A percentile compares a stretch with the other conserved stretches of the same genome.
These are phyloP conservation scores for Baccha elongata DNA, from an alignment of 2,888 invertebrate species.

Conservation along the genomic window DNA sequence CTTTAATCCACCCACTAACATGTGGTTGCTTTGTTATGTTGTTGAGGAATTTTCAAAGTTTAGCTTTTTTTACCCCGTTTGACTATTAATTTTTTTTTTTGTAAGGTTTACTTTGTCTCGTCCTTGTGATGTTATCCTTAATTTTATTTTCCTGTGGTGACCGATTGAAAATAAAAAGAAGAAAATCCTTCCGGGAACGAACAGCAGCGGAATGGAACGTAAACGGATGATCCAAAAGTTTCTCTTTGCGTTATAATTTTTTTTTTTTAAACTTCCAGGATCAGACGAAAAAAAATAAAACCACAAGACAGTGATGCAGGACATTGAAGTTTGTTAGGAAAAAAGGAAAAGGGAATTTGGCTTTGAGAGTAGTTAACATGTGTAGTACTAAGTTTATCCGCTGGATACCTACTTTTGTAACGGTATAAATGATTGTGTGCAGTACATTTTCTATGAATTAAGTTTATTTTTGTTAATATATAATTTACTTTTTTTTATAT, in stretches of 20 bases:
- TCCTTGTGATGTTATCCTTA: slow-evolving; percentile 38
- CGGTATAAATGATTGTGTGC: no score
- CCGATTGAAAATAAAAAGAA: slow-evolving; percentile 18
- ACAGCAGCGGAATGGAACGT: neutral
- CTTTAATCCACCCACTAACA: slow-evolving; percentile 61
- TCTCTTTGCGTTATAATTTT: neutral
- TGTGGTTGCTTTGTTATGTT: slow-evolving; percentile 59
- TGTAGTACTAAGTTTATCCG: slow-evolving; percentile 59
- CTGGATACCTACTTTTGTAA: neutral
- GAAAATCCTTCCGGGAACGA: neutral
- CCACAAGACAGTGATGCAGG: slow-evolving; percentile 12
- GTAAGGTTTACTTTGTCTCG: neutral
- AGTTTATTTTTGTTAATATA: slow-evolving; percentile 9
- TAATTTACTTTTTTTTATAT: neutral
- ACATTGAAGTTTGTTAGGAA: slow-evolving; percentile 24
- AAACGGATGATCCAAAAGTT: slow-evolving; percentile 58
- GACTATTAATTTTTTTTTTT: slow-evolving; percentile 2
- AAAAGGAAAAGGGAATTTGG: neutral
- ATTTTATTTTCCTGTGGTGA: slow-evolving; percentile 66
- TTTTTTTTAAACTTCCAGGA: neutral
- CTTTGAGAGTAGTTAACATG: slow-evolving; percentile 59
- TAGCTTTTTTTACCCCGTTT: neutral
- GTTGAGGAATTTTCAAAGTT: slow-evolving; percentile 38
- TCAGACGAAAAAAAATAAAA: neutral
- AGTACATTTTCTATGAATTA: slow-evolving; percentile 3